Conservation (phyloP, 2,797 vertebrate species). For the Acropternis orthonyx region DNA sequence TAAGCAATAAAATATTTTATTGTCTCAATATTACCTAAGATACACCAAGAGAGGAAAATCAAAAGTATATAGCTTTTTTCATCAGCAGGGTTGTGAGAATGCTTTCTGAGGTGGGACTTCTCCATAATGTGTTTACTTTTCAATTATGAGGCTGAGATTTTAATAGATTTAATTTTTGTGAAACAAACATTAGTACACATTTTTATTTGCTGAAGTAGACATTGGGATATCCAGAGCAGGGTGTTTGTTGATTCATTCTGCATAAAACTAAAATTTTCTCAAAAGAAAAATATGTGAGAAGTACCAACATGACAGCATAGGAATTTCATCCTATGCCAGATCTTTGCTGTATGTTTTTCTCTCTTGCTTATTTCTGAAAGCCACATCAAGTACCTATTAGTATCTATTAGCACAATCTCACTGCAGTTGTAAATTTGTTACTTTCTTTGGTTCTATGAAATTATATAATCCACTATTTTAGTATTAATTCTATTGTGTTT, state of each 20-base stretch:
- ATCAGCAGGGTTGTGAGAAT: neutral
- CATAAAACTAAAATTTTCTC: neutral
- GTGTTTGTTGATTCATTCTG: neutral
- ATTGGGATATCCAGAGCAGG: neutral
- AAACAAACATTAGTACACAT: neutral
- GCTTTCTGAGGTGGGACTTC: neutral
- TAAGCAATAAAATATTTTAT: neutral
- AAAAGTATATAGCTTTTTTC: neutral
- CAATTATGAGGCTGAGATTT: neutral
- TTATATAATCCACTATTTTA: neutral
- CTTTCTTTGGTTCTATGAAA: neutral
- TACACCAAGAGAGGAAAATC: neutral
- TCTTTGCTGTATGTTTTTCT: neutral
- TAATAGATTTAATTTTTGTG: neutral
- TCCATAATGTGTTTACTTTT: neutral
- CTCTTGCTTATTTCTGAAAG: neutral
- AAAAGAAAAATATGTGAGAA: neutral
- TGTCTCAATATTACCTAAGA: neutral
- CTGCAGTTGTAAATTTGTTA: neutral
- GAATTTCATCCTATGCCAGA: neutral
- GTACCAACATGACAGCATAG: rapidly evolving
- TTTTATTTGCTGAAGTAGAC: neutral
- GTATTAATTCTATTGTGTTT: neutral
- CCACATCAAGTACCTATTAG: neutral
- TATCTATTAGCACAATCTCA: neutral